Evolutionary conservation across 2,113 vertebrate genomes (phyloP), one percentile per base, ranked within the genome.

Genomic region (Falco punctatus): DNA sequence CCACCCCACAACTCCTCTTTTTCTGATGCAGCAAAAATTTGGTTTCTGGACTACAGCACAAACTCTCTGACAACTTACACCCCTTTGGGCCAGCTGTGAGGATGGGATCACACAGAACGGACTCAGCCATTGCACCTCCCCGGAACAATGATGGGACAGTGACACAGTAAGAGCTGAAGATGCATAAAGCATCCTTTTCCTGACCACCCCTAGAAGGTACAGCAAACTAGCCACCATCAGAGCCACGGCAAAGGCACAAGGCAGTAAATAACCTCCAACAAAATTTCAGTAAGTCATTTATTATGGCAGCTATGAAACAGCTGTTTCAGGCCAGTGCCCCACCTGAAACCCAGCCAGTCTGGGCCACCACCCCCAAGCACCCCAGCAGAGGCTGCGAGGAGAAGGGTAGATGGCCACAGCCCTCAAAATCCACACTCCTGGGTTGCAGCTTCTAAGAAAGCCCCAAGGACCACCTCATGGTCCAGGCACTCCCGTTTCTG

Each of bases 401-500:
- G 46, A 24, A 42, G 3, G 9, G 17, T 16, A 58, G 27, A 64
- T 11, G 33, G 1, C 0, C 2, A 19, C 20, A 74, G 54, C 35
- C n/a, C 42, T 26, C 46, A 77, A 89, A 49, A 66, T 2, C 40
- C 27, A 3, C 4, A 3, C n/a, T 84, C 30, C 58, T 15, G 35
- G 11, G 42, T 40, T 62, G 51, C 24, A 35, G 35, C 0, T 21
- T 27, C 51, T 4, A 42, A 51, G 17, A 78, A 22, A 81, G 28
- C 24, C 64, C 48, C 46, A 51, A 57, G n/a, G 24, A 75, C 2
- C 22, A 23, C 20, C 32, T 35, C 35, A 4, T 1, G 40, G 5
- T 18, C 67, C 5, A 2, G 49, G 54, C 8, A 2, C 23, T 46
- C 75, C 74, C 0, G 0, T 44, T 78, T 46, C 77, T 1, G 0